Percentiles rank a stretch among this genome's conserved stretches.
Conservation (phyloP, 2,888 invertebrate species). For the Conchocele bisecta region DNA sequence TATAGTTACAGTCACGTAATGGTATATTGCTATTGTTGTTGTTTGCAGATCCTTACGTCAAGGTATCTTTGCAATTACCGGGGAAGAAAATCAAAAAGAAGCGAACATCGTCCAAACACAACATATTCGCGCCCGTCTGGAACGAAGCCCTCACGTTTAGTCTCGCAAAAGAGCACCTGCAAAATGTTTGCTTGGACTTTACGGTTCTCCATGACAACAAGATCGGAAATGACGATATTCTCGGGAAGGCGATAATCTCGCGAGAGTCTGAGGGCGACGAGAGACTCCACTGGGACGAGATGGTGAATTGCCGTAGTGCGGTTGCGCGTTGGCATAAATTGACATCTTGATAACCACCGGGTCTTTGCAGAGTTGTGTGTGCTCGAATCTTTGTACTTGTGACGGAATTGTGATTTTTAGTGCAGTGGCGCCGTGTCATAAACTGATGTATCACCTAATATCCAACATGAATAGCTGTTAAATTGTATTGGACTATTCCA, state of each 20-base stretch:
- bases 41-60: constrained; percentile 91
- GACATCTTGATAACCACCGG: too few relatives aligned
- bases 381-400: too few relatives aligned
- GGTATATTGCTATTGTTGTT: too few relatives aligned
- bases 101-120: constrained; percentile 91
- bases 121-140: constrained; percentile 93
- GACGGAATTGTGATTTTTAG: too few relatives aligned
- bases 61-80: constrained; percentile 92
- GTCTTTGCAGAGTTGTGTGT: too few relatives aligned
- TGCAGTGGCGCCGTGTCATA: too few relatives aligned
- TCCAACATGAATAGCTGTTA: too few relatives aligned
- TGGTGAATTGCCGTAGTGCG: constrained; percentile 72
- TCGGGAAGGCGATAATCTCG: constrained; percentile 85
- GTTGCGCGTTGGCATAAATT: constrained; percentile 75
- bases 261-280: constrained; percentile 77
- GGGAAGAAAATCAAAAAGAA: constrained; percentile 92
- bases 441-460: too few relatives aligned
- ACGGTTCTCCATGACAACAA: constrained; percentile 86
- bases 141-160: constrained; percentile 95
- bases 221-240: constrained; percentile 85
- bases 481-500: too few relatives aligned
- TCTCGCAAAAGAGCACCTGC: constrained; percentile 84
- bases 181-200: constrained; percentile 86
- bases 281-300: constrained; percentile 77
- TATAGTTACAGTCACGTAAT: too few relatives aligned